phyloP scores from a whole-genome alignment of 2,888 invertebrate species.

The Drymonia ruficornis region DNA sequence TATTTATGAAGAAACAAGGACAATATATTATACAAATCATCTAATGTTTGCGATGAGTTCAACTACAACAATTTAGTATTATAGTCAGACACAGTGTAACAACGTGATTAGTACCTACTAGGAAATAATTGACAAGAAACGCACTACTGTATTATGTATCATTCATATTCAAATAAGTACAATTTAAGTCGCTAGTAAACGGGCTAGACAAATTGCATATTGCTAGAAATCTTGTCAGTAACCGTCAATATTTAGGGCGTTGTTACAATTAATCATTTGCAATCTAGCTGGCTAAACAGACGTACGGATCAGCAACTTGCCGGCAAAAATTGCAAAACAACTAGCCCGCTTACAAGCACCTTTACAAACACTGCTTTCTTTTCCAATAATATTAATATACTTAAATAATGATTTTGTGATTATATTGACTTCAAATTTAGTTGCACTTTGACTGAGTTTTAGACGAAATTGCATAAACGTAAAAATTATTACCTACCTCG shows the following conservation, averaged over 20 bases:
- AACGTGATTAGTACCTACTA: conserved; percentile 63
- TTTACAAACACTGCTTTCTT: background rate
- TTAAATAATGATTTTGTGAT: background rate
- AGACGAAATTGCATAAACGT: background rate
- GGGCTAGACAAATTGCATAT: background rate
- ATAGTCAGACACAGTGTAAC: conserved; percentile 60
- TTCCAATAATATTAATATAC: background rate
- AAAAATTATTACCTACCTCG: background rate
- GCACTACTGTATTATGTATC: conserved; percentile 38
- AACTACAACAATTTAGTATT: conserved; percentile 77
- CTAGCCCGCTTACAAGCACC: background rate
- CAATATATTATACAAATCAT: conserved; percentile 79
- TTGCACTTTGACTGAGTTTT: background rate
- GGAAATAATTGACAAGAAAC: conserved; percentile 71
- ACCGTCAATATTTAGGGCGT: no score
- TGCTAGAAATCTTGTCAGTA: no score
- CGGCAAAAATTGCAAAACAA: background rate
- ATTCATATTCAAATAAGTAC: conserved; percentile 40
- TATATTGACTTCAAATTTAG: background rate
- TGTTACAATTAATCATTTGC: no score
- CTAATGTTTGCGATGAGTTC: conserved; percentile 75
- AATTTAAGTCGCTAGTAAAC: conserved; percentile 5
- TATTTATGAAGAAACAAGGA: conserved; percentile 84
- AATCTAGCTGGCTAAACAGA: no score
- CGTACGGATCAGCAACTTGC: no score